Percentiles rank a stretch among this genome's conserved stretches.
Conservation (phyloP, 2,113 vertebrate genomes). For the Petrocephalus microphthalmus region DNA sequence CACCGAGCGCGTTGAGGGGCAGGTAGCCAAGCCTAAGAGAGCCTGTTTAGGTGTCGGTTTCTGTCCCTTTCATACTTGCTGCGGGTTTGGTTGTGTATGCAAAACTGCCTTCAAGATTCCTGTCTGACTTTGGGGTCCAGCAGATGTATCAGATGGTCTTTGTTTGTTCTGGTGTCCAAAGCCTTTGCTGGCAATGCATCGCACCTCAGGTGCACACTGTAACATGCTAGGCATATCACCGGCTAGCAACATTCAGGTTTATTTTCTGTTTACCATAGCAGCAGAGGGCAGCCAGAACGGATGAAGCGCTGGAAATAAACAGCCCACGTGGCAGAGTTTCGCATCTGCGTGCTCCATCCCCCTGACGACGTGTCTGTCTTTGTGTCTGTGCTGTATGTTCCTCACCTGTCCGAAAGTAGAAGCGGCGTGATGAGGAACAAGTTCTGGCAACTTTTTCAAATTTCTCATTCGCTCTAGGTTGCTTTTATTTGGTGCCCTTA, state of each 20-base stretch:
- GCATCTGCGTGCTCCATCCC: background rate
- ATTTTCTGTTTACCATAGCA: background rate
- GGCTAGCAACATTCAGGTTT: background rate
- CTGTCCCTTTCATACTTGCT: background rate
- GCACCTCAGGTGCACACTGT: background rate
- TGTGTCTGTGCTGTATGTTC: background rate
- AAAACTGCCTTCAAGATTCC: background rate
- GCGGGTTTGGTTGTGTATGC: background rate
- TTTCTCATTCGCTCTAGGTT: background rate
- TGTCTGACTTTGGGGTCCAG: background rate
- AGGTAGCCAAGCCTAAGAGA: background rate
- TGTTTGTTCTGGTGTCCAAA: background rate
- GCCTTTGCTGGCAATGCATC: background rate
- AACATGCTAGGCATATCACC: background rate
- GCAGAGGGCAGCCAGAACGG: background rate
- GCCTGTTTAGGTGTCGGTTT: background rate
- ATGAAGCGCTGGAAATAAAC: background rate
- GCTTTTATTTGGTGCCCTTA: background rate
- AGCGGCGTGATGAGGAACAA: background rate
- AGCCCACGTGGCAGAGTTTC: background rate
- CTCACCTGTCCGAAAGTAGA: background rate
- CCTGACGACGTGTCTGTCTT: background rate
- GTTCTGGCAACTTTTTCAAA: background rate
- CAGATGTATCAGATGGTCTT: background rate
- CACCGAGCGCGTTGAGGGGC: background rate